Evolutionary conservation across 2,797 vertebrate genomes (phyloP), one percentile per base, ranked within the genome.

Genomic region (Ceyx erithaca): DNA sequence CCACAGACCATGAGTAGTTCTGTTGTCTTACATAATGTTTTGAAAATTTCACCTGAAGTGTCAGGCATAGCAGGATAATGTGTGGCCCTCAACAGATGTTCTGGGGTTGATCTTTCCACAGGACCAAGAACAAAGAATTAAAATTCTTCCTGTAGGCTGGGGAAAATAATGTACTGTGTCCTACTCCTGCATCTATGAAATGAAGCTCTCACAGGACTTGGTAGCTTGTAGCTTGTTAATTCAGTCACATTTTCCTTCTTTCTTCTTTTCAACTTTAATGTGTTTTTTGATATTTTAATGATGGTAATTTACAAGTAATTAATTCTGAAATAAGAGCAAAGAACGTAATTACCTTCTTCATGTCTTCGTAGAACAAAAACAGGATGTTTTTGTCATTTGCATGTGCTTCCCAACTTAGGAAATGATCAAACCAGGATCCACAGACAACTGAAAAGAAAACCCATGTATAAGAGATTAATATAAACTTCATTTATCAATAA

Each of bases 391-490:
- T 93, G 18, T 97, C 96, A 61, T 90, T 93, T 85, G 85, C 80
- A 18, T 97, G 97, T 48, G 96, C 80, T 91, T 97, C 97, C 98
- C 97, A 98, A 52, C 97, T 97, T 90, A 97, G 93, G 84, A 98
- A 81, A 17, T 98, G 97, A 87, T 98, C 97, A 76, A 98, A 98
- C 97, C 98, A 98, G 58, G 97, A 98, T 83, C 98, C 97, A 2
- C 96, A 98, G 14, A 98, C 98, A 92, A 98, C 97, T 98, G 86
- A 46, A 87, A 93, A 40, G 14, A 80, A 93, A 92, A 51, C 28
- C 45, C 80, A 49, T 4, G 10, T 28, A n/a, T 57, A 78, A 70
- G 20, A 79, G 23, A 19, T 58, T 61, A 4, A 61, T 55, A 37
- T 41, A 66, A 78, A 46, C 6, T 72, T 83, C 5, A 35, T 66